These are phyloP conservation scores for Ornithoptera priamus DNA, from an alignment of 2,888 invertebrate species.

Conservation along the genomic window DNA sequence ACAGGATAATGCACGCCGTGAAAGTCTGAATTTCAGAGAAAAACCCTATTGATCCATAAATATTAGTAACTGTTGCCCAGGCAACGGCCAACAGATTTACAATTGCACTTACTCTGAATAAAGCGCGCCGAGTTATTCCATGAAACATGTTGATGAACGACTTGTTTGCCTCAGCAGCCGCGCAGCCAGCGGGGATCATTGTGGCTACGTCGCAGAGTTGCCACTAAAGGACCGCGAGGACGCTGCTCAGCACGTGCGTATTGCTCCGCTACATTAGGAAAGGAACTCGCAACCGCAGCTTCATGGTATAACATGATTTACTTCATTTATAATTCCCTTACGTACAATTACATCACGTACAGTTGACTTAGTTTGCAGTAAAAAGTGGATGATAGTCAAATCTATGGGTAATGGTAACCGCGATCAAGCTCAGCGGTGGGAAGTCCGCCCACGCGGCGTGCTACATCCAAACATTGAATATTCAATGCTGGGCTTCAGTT, in stretches of 20 bases:
- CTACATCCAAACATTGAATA: conserved; percentile 35
- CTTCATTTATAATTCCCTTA: no score
- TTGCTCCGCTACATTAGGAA: no score
- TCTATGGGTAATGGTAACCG: neutral
- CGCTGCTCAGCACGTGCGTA: no score
- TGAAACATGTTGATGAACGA: neutral
- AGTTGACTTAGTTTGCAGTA: no score
- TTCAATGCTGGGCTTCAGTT: conserved; percentile 34
- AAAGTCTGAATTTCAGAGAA: conserved; percentile 13
- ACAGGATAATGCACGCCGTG: conserved; percentile 12
- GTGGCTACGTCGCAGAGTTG: no score
- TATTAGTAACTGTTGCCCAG: conserved; percentile 3
- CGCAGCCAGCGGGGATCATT: no score
- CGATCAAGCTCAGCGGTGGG: neutral
- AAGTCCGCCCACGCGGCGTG: conserved; percentile 3
- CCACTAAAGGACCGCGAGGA: no score
- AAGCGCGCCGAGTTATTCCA: neutral
- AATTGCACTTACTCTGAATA: neutral
- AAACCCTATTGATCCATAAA: conserved; percentile 13
- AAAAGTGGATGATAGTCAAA: no score
- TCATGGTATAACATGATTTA: no score
- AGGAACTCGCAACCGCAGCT: no score
- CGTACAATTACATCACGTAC: no score
- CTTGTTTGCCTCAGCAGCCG: no score
- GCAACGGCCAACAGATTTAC: conserved; percentile 8